Conservation (phyloP, 2,797 vertebrate species). For the Cheirogaleus major region DNA sequence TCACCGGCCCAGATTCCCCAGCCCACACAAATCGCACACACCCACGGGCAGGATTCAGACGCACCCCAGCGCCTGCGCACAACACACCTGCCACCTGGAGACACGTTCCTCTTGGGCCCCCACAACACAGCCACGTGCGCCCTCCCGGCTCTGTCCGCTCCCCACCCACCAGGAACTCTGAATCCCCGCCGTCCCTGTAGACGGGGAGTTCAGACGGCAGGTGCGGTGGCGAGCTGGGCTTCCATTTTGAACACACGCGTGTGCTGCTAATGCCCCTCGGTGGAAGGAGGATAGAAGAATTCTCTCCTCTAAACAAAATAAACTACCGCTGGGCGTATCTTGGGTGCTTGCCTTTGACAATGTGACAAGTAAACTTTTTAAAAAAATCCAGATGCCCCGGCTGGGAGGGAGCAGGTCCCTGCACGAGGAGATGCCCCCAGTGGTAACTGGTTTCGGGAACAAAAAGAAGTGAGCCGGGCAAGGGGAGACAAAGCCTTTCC, state of each 20-base stretch:
- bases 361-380: neutral
- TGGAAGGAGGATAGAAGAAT: neutral
- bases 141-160: neutral
- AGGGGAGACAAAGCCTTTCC: neutral
- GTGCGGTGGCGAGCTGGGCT: rapidly evolving
- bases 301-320: neutral
- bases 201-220: neutral
- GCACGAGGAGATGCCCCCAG: rapidly evolving
- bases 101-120: neutral
- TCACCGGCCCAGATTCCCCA: slow-evolving; percentile 67
- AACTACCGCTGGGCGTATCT: neutral
- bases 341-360: neutral
- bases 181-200: neutral
- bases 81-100: slow-evolving; percentile 31
- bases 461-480: neutral
- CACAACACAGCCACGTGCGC: neutral
- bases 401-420: neutral
- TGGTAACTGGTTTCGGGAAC: neutral
- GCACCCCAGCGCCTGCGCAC: slow-evolving; percentile 43
- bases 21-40: slow-evolving; percentile 68
- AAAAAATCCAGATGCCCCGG: neutral
- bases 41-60: slow-evolving; percentile 67
- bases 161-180: neutral
- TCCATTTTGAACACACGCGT: neutral
- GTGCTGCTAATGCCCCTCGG: neutral